These are phyloP conservation scores for Eledone cirrhosa DNA, from an alignment of 2,888 invertebrate genomes.

Conservation along the genomic window DNA sequence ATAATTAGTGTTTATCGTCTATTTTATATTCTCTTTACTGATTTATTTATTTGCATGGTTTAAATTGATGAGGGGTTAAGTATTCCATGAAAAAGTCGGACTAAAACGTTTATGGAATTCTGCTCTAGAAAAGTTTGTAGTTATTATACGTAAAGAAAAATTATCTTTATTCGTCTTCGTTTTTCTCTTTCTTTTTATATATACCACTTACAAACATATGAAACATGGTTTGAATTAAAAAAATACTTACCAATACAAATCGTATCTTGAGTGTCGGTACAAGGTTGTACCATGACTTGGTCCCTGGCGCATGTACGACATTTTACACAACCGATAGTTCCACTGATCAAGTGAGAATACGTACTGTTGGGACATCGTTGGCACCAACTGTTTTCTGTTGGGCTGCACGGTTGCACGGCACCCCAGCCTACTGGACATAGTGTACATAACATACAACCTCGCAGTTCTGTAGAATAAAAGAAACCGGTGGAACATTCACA, in stretches of 20 bases:
- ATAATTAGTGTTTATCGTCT: too few species aligned
- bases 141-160: too few species aligned
- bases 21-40: too few species aligned
- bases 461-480: conserved; percentile 44
- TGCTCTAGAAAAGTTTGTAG: too few species aligned
- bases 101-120: too few species aligned
- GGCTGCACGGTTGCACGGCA: conserved; percentile 48
- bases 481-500: conserved; percentile 59
- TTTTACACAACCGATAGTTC: conserved; percentile 48
- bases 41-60: too few species aligned
- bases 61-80: too few species aligned
- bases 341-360: conserved; percentile 55
- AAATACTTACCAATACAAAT: conserved; percentile 58
- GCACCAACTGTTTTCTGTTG: conserved; percentile 55
- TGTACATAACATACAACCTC: conserved; percentile 52
- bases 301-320: conserved; percentile 54
- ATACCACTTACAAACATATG: too few species aligned
- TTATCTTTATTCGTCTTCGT: too few species aligned
- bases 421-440: conserved; percentile 57
- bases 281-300: conserved; percentile 54
- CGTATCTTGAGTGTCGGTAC: conserved; percentile 59
- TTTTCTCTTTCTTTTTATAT: too few species aligned
- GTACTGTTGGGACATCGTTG: conserved; percentile 55
- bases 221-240: neutral
- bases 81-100: too few species aligned